Evolutionary conservation across 2,797 vertebrate genomes (phyloP).

Genomic region (Gymnothorax javanicus): DNA sequence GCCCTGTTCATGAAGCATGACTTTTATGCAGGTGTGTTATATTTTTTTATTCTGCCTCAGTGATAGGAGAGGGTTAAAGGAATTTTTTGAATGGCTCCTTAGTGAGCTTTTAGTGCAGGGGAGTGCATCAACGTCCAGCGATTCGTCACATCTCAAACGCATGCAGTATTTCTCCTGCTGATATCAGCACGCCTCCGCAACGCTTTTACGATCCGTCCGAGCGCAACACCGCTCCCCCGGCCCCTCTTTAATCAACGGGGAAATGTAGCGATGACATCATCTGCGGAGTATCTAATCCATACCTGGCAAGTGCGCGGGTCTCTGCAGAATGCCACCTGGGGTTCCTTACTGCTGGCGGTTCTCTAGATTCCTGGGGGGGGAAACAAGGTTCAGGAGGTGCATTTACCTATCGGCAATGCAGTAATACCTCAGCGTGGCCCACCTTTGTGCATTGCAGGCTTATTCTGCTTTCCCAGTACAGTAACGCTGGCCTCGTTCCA

Average conservation of each 20-base stretch:
- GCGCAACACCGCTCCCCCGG: not conserved
- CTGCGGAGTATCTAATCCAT: not conserved
- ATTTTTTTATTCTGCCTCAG: not conserved
- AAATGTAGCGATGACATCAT: slow-evolving; percentile 13
- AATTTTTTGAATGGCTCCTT: not conserved
- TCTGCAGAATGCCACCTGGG: not conserved
- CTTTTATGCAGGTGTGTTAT: not conserved
- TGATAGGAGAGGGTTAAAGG: not conserved
- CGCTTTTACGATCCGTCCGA: not conserved
- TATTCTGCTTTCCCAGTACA: not conserved
- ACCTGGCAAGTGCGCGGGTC: not conserved
- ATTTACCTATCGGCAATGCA: not conserved
- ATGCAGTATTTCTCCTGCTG: not conserved
- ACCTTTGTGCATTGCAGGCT: not conserved
- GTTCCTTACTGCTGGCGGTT: not conserved
- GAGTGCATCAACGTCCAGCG: not conserved
- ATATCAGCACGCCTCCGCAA: not conserved
- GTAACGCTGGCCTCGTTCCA: not conserved
- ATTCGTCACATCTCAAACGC: not conserved
- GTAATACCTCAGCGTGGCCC: not conserved
- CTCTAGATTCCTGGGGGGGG: not conserved
- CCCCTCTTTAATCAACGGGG: not conserved
- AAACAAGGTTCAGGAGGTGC: not conserved
- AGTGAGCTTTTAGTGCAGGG: not conserved
- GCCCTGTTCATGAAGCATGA: not conserved